These are phyloP conservation scores for Gordius sp. DNA, from an alignment of 2,888 invertebrate species.

Conservation along the genomic window DNA sequence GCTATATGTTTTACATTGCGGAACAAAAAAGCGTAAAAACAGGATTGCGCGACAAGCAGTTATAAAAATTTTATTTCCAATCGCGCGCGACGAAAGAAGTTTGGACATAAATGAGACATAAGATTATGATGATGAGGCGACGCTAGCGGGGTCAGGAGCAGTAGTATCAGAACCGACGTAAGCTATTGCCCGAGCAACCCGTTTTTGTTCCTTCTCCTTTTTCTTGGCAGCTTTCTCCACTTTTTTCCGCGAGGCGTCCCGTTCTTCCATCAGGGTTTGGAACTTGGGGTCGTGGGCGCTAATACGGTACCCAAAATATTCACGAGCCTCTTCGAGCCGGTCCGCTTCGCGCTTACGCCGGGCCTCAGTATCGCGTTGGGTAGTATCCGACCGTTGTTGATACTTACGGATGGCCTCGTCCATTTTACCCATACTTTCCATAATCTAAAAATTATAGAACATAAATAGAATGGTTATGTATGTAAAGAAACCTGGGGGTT, in stretches of 20 bases:
- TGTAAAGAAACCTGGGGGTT: too few species aligned
- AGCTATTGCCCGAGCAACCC: too few species aligned
- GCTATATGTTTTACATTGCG: too few species aligned
- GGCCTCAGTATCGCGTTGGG: neutral
- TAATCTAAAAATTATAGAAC: conserved; percentile 10
- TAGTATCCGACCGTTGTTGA: neutral
- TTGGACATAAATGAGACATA: too few species aligned
- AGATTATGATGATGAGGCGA: too few species aligned
- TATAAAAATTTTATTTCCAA: too few species aligned
- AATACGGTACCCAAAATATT: conserved; percentile 9
- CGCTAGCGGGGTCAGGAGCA: too few species aligned
- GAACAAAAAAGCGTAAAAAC: too few species aligned
- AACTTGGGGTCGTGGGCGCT: neutral
- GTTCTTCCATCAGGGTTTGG: neutral
- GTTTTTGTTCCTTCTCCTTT: neutral
- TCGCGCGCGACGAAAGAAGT: too few species aligned
- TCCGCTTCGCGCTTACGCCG: neutral
- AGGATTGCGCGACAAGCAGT: too few species aligned
- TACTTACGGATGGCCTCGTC: neutral
- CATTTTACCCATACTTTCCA: conserved; percentile 9
- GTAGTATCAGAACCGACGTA: too few species aligned
- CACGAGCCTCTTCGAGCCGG: neutral
- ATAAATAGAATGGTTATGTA: too few species aligned
- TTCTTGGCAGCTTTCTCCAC: neutral
- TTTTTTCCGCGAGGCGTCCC: neutral